phyloP scores from a whole-genome alignment of 1,140 invertebrate species.

The Trichonephila inaurata region DNA sequence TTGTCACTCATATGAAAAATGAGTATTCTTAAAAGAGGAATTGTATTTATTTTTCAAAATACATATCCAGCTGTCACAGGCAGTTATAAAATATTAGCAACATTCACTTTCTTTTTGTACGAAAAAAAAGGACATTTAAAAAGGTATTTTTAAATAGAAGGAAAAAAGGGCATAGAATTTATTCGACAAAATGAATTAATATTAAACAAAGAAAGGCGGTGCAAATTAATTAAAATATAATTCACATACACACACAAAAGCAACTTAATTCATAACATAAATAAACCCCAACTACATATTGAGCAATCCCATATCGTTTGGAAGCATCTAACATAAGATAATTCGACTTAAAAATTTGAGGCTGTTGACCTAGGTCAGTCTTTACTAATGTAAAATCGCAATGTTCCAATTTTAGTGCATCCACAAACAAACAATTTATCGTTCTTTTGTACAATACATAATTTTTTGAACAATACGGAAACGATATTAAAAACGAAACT shows the following conservation, averaged over 20 bases:
- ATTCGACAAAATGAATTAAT: too few species aligned
- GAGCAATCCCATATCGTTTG: neutral
- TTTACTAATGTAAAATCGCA: neutral
- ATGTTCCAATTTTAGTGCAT: neutral
- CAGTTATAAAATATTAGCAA: too few species aligned
- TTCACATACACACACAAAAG: neutral
- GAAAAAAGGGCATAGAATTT: too few species aligned
- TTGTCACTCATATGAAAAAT: too few species aligned
- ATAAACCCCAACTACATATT: neutral
- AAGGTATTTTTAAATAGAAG: too few species aligned
- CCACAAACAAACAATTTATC: neutral
- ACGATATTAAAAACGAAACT: neutral
- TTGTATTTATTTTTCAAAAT: too few species aligned
- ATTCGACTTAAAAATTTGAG: neutral
- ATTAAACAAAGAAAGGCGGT: too few species aligned
- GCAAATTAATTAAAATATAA: too few species aligned
- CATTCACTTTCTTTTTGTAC: too few species aligned
- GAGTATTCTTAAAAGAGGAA: too few species aligned
- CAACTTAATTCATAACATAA: neutral
- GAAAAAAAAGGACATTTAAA: too few species aligned
- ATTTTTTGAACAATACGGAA: neutral
- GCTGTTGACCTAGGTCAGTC: neutral
- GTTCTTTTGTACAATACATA: neutral
- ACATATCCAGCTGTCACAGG: too few species aligned
- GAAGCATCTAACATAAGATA: neutral